Conservation (phyloP, 1,140 invertebrate species). For the Pseudachorutes palmiensis region DNA sequence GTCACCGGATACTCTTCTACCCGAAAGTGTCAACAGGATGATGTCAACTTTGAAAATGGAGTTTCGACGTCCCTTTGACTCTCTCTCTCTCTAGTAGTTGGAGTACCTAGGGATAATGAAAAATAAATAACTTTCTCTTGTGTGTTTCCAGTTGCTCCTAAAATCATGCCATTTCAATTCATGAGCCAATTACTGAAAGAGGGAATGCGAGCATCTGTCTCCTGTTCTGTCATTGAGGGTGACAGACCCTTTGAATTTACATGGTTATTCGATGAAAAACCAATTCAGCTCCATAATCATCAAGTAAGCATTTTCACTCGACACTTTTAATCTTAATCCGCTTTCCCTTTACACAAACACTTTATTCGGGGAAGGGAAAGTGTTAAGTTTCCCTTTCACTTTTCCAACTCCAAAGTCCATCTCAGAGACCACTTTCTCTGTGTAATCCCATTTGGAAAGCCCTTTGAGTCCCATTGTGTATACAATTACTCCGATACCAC, state of each 20-base stretch:
- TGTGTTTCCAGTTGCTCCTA: conserved; percentile 69
- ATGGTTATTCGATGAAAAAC: conserved; percentile 45
- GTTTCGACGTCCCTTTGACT: too few species aligned
- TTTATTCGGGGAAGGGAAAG: neutral
- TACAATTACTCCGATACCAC: neutral
- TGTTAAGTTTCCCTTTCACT: neutral
- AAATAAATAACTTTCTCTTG: conserved; percentile 11
- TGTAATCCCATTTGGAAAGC: neutral
- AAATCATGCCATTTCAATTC: conserved; percentile 76
- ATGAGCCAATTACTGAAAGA: conserved; percentile 70
- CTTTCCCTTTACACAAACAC: neutral
- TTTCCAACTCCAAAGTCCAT: neutral
- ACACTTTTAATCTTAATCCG: conserved; percentile 11
- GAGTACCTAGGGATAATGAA: neutral
- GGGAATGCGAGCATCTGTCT: conserved; percentile 83
- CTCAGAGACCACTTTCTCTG: neutral
- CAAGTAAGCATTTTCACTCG: conserved; percentile 2
- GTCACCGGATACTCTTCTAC: neutral
- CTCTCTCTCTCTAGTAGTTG: too few species aligned
- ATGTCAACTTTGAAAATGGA: too few species aligned
- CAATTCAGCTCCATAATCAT: conserved; percentile 41
- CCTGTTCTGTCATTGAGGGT: conserved; percentile 87
- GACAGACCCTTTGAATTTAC: conserved; percentile 81
- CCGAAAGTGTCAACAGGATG: too few species aligned
- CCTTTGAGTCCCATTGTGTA: neutral